These are phyloP conservation scores for Heterodera schachtii DNA, from an alignment of 1,140 invertebrate genomes.

Conservation along the genomic window DNA sequence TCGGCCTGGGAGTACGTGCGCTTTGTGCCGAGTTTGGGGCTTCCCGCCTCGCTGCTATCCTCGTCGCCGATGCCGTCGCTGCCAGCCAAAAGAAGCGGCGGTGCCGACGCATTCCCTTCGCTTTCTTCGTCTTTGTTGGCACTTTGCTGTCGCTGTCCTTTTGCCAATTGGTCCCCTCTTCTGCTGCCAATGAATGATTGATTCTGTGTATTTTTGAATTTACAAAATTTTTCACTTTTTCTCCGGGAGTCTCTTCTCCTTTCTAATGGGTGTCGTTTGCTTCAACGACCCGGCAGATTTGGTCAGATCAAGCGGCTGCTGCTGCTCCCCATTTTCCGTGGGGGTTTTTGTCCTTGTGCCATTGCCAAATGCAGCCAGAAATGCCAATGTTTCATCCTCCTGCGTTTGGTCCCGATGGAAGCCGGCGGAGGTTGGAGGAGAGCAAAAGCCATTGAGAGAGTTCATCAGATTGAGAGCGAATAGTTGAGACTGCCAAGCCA, in stretches of 20 bases:
- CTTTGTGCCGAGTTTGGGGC: conserved; percentile 24
- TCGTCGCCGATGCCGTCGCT: background rate
- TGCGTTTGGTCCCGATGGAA: background rate
- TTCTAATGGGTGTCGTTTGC: background rate
- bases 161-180: background rate
- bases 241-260: background rate
- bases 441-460: conserved; percentile 8
- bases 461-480: conserved; percentile 19
- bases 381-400: conserved; percentile 21
- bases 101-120: background rate
- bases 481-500: conserved; percentile 20
- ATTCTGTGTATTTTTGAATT: no score
- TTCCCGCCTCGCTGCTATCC: conserved; percentile 19
- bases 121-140: background rate
- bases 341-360: background rate
- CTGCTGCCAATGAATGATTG: background rate
- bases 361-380: background rate
- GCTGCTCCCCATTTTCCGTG: background rate
- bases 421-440: background rate
- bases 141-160: background rate
- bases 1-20: conserved; percentile 39
- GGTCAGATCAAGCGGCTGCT: conserved; percentile 14
- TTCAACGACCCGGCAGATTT: conserved; percentile 17
- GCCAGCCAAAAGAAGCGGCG: background rate
- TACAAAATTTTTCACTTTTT: conserved; percentile 6